Evolutionary conservation across 2,797 vertebrate genomes (phyloP), one percentile per base, ranked within the genome.

Genomic region (Tenualosa ilisha): DNA sequence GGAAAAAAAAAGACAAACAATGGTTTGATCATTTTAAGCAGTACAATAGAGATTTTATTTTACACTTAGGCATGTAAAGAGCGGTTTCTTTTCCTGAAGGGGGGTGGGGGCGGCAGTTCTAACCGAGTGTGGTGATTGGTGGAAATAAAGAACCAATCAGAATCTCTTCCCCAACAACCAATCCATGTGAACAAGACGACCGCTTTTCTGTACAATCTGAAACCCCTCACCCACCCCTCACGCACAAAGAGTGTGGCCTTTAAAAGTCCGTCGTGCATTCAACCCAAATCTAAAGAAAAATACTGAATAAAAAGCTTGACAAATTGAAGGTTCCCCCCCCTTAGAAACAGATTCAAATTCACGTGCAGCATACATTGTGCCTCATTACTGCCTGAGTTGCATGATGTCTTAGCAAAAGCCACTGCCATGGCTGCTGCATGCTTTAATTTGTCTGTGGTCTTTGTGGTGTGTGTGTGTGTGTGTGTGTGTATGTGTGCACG

Each of bases 401-500:
- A 46, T 79, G 72, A 46, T 79, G 72, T 79, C 40, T 79, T 7
- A 46, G 72, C 22, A 79, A 15, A 79, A 22, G 40, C 72, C 20
- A 79, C 22, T 79, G 37, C 17, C 72, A 79, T 79, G 37, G 72
- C 37, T 79, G 40, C 72, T 46, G 72, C 72, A 79, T 75, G 68
- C 68, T 75, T 43, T 31, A 4, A 40, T 46, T 86, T 50, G 43
- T 46, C 65, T 81, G 37, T 82, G 56, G 63, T 68, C 17, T 51
- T 56, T 50, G 43, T 82, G n/a, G 26, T 85, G 40, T 85, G 49
- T 81, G 26, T 40, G 17, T 49, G 22, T 75, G 26, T 37, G 26
- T 85, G 40, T 85, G 49, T 81, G 26, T 40, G 17, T 49, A 3
- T 82, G 61, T 68, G 50, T 63, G 26, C 22, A 85, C 87, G 88